phyloP scores from a whole-genome alignment of 2,797 vertebrate species.

The Cuniculus paca region DNA sequence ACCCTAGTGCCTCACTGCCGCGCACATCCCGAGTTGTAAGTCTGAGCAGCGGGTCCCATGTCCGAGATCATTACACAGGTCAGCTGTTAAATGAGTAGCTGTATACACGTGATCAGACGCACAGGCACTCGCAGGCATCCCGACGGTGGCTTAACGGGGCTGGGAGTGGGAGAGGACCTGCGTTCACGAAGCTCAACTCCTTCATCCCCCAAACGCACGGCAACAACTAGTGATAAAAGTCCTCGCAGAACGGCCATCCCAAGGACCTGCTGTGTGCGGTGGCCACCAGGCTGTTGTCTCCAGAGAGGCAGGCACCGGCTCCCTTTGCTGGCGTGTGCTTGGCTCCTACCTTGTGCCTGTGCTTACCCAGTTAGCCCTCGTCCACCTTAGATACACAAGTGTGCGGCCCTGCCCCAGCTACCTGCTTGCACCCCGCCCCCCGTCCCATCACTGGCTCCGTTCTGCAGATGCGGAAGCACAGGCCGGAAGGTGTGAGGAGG shows the following conservation, averaged over 20 bases:
- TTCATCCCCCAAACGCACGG: constrained; percentile 44
- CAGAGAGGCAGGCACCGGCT: not conserved
- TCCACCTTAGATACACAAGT: not conserved
- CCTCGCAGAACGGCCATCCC: not conserved
- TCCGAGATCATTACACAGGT: not conserved
- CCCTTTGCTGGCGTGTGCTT: not conserved
- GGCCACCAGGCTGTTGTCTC: not conserved
- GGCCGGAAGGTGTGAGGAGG: not conserved
- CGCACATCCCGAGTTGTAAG: no score
- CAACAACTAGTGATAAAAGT: not conserved
- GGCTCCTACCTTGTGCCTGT: not conserved
- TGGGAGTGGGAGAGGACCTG: constrained; percentile 10
- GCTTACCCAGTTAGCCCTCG: not conserved
- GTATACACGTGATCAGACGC: not conserved
- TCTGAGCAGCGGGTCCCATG: not conserved
- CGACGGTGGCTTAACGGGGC: constrained; percentile 34
- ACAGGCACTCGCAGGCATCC: not conserved
- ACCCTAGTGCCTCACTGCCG: accelerated
- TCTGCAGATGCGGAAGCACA: constrained; percentile 15
- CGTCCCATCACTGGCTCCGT: not conserved
- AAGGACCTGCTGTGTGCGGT: not conserved
- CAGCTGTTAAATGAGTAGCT: not conserved
- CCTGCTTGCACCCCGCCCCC: not conserved
- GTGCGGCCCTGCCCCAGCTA: not conserved
- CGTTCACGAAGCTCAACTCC: not conserved